Evolutionary conservation across 2,113 vertebrate genomes (phyloP).

Genomic region (Cervus canadensis): DNA sequence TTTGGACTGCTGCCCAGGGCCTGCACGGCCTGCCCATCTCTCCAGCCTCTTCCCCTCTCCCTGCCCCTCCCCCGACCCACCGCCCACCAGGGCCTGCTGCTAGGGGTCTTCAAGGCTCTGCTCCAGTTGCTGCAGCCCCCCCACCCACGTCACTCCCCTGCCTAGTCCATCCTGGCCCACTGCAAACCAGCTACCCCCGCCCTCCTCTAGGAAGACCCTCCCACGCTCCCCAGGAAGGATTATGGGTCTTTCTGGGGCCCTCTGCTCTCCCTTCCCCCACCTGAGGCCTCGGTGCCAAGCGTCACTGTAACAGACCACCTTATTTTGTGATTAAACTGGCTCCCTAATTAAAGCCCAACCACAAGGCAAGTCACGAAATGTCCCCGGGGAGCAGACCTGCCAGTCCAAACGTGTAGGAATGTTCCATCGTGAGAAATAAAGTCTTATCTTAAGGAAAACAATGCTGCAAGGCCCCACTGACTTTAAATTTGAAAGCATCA

Average conservation of each 20-base stretch:
- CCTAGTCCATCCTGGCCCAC: too few relatives aligned
- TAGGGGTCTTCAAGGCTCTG: too few relatives aligned
- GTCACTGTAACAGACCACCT: fast-evolving
- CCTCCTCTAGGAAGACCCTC: neutral
- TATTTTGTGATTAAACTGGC: neutral
- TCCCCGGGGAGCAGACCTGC: neutral
- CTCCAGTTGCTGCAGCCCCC: too few relatives aligned
- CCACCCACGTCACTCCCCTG: too few relatives aligned
- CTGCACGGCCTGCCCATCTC: neutral
- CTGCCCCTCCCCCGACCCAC: fast-evolving
- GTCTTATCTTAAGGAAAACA: neutral
- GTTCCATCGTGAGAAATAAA: neutral
- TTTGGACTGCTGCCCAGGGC: neutral
- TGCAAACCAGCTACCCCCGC: too few relatives aligned
- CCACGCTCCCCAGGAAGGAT: fast-evolving
- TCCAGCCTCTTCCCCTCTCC: neutral
- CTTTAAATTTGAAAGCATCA: neutral
- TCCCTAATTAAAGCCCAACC: neutral
- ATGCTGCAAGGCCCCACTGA: too few relatives aligned
- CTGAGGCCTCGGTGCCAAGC: fast-evolving
- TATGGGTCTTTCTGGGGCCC: neutral
- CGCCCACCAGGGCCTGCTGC: neutral
- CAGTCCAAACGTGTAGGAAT: neutral
- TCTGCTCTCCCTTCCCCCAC: neutral
- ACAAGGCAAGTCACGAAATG: neutral